phyloP scores from a whole-genome alignment of 2,113 vertebrate genomes.

The Entosphenus tridentatus region DNA sequence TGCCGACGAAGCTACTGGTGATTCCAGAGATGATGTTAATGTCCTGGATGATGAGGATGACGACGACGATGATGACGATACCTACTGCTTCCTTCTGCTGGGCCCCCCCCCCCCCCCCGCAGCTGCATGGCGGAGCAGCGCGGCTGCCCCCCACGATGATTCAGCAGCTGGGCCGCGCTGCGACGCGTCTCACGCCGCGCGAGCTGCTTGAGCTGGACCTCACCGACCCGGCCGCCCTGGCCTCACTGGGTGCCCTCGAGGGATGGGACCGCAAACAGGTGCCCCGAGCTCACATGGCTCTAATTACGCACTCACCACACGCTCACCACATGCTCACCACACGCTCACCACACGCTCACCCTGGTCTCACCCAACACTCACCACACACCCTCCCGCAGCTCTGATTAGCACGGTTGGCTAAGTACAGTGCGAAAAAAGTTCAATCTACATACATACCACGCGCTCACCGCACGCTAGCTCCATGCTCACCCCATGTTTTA shows the following conservation, averaged over 20 bases:
- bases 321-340: no score
- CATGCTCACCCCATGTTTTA: no score
- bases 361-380: no score
- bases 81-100: background rate
- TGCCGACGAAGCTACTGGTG: background rate
- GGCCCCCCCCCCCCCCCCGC: slow-evolving; percentile 4
- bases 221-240: slow-evolving; percentile 19
- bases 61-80: background rate
- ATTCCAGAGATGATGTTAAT: background rate
- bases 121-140: slow-evolving; percentile 24
- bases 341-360: no score
- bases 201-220: slow-evolving; percentile 23
- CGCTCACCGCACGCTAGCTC: no score
- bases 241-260: slow-evolving; percentile 20
- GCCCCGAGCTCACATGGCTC: background rate
- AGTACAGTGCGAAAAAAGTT: no score
- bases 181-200: slow-evolving; percentile 17
- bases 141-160: slow-evolving; percentile 22
- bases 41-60: background rate
- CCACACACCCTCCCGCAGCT: no score
- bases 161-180: slow-evolving; percentile 24
- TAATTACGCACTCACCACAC: no score
- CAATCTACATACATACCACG: no score
- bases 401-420: no score
- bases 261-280: slow-evolving; percentile 28